Evolutionary conservation across 2,113 vertebrate genomes (phyloP).

Genomic region (Taxidea taxus): DNA sequence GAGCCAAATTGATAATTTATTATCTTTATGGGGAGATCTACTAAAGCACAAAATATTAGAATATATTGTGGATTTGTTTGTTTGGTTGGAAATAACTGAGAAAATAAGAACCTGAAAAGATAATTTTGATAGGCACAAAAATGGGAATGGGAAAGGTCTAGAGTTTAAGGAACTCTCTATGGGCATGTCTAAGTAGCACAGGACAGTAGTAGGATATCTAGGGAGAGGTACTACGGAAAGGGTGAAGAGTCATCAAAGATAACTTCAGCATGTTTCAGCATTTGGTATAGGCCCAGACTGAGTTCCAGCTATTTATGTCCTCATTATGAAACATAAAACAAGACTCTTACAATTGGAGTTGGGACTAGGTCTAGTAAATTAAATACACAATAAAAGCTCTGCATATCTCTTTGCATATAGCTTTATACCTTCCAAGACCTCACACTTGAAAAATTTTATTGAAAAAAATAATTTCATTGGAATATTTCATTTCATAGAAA

Average conservation of each 20-base stretch:
- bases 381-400: neutral
- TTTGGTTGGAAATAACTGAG: neutral
- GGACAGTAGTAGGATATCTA: neutral
- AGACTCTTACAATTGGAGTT: neutral
- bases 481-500: slow-evolving; percentile 45
- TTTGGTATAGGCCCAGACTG: neutral
- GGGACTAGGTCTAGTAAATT: neutral
- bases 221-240: neutral
- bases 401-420: neutral
- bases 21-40: neutral
- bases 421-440: neutral
- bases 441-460: neutral
- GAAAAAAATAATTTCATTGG: neutral
- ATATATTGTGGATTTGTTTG: neutral
- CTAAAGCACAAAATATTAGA: neutral
- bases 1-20: slow-evolving; percentile 5
- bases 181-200: neutral
- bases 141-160: neutral
- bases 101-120: neutral
- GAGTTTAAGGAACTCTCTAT: neutral
- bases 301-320: neutral
- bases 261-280: neutral
- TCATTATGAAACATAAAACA: neutral
- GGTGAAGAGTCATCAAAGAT: neutral
- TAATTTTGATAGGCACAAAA: neutral